Base-by-base conservation (phyloP, 2,113 vertebrate genomes). In the Oncorhynchus clarkii region DNA sequence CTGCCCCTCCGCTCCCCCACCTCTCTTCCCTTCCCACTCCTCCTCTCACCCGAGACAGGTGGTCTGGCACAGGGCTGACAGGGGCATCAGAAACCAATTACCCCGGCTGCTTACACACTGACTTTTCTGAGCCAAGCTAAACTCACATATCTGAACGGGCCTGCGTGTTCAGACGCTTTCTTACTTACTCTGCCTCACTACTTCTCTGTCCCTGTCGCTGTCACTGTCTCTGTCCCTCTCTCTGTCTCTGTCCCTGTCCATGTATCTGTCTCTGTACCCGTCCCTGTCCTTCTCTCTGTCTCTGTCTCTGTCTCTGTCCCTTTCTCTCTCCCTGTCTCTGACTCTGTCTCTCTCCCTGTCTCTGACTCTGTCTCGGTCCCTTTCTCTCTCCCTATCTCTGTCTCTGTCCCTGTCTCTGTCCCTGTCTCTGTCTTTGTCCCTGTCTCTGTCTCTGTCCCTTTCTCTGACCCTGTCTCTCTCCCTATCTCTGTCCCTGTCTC, bases 81-180 rank as follows among this genome's bases (percentile, higher is more conserved):
- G 69, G 90, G 84, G 93, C 92, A 94, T 93, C 92, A 95, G 93
- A 93, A 96, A 92, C 89, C 91, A 94, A 95, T 95, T 93, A 93
- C 87, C 77, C 75, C 66, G 71, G 92, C 86, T 89, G 88, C 88
- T 93, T 92, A 88, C 80, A 90, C 86, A 87, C 65, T 45, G 82
- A 62, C 83, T 88, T 91, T 88, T 84, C 62, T n/a, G 78, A 88
- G 94, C 92, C 92, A 95, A 95, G 85, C 87, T 86, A 92, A 95
- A 93, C 90, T 93, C 85, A 81, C 88, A 86, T 85, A 89, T 92
- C 88, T 88, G 86, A 91, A 78, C 80, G 26, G 75, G 34, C 82
- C 82, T 81, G 84, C 86, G 86, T 85, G 89, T 14, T 39, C 64
- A 54, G 22, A 22, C 71, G 9, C 45, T 49, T 16, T 39, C 11